These are phyloP conservation scores for Halictus ligatus DNA, from an alignment of 2,888 invertebrate species.

Conservation along the genomic window DNA sequence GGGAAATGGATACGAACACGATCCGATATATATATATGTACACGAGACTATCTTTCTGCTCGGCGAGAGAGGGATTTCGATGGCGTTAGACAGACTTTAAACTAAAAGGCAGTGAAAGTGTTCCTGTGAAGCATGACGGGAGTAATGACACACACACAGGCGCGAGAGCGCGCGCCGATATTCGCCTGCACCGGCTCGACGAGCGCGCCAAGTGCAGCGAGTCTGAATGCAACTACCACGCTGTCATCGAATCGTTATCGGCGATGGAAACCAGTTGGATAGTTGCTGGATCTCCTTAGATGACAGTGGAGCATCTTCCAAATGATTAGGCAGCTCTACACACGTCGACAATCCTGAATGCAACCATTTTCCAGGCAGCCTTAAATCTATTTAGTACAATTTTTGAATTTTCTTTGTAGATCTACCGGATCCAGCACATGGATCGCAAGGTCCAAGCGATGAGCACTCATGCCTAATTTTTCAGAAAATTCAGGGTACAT, in stretches of 20 bases:
- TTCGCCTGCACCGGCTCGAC: constrained; percentile 25
- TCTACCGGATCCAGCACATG: too few relatives aligned
- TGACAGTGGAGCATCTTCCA: background rate
- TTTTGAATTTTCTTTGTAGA: too few relatives aligned
- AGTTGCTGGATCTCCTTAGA: background rate
- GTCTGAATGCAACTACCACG: background rate
- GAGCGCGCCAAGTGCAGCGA: constrained; percentile 10
- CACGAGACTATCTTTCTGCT: constrained; percentile 33
- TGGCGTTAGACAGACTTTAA: constrained; percentile 74
- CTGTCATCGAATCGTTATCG: constrained; percentile 35
- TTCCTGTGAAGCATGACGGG: constrained; percentile 80
- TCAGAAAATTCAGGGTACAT: too few relatives aligned
- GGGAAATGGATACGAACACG: constrained; percentile 33
- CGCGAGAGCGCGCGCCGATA: background rate
- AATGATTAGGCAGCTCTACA: background rate
- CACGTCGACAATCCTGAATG: too few relatives aligned
- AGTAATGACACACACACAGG: constrained; percentile 79
- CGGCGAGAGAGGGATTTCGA: constrained; percentile 64
- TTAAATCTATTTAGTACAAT: too few relatives aligned
- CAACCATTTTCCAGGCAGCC: too few relatives aligned
- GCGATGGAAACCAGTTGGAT: constrained; percentile 22
- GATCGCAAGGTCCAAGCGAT: too few relatives aligned
- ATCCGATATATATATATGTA: constrained; percentile 1
- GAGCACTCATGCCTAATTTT: too few relatives aligned
- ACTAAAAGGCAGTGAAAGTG: constrained; percentile 82